Base-by-base conservation (phyloP, 2,797 vertebrate genomes). In the Microctenopoma lineatum region DNA sequence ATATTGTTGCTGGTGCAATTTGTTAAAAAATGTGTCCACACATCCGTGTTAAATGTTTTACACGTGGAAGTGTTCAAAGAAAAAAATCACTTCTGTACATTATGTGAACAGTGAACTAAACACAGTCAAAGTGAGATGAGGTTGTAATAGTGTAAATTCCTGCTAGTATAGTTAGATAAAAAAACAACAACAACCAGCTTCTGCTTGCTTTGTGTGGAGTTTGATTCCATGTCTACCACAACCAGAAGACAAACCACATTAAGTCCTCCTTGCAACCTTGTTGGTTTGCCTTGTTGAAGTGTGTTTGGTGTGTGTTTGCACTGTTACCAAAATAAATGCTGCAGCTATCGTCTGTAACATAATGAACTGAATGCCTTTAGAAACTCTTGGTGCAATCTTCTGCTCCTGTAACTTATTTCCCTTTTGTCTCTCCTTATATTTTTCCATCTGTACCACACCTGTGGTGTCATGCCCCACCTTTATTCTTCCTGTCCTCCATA, bases 201-300 rank as follows among this genome's bases (percentile, higher is more conserved):
- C 77, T 81, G 93, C 92, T 93, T 80, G 92, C 87, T 89, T 82
- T 74, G 76, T 87, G 82, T 92, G 82, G 81, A 84, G 75, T 90
- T 89, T 88, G 80, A 89, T 70, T 67, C 80, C 63, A 60, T 77
- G 74, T 83, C 79, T 70, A 41, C 89, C 83, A 70, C 75, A 57
- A 27, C 57, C 62, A 86, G 54, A 84, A 84, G 78, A 77, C 84
- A 87, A 87, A 84, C 81, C 60, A 82, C 67, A 76, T 89, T 83
- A 79, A 79, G 79, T 86, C 82, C 85, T 79, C 68, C 73, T 59
- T 80, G 79, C 77, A 65, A 79, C 59, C 84, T 59, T 78, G 84
- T 83, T 76, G 75, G 79, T 89, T 85, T 87, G 61, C 68, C 73
- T 66, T 77, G 65, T 81, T 83, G 59, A 70, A 27, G 74, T 85